Evolutionary conservation across 2,797 vertebrate genomes (phyloP), one percentile per base, ranked within the genome.

Genomic region (Acanthornis magna): DNA sequence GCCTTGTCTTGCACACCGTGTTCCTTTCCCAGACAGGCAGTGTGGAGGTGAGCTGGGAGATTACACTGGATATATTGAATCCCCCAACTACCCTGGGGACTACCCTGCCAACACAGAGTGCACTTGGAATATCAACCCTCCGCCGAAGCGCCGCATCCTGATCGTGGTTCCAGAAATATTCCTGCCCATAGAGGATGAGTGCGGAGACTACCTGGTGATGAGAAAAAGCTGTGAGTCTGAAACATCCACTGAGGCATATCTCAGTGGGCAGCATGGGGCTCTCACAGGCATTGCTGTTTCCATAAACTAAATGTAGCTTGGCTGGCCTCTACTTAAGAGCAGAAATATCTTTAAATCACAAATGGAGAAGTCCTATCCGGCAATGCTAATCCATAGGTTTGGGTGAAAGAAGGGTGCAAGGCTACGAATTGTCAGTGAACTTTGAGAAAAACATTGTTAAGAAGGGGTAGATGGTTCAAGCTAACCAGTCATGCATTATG

Each of bases 141-240:
- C 99, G 0, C 98, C 99, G 4, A 99, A 99, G 96, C 99, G 99
- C 85, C 98, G 99, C 67, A 99, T 99, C 96, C 98, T 99, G 11
- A 99, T 99, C 7, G 99, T 99, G 50, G 99, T 99, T 70, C 99
- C 99, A 18, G 99, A 99, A 97, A 99, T 99, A 97, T 99, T 98
- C 96, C 98, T 99, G 76, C 99, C 99, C 16, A 99, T 99, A 72
- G 99, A 99, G 91, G 99, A 99, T 1, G 99, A 99, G 96, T 99
- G 99, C 75, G 99, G 99, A 86, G 99, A 99, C 97, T 99, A 98
- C 97, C 97, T 99, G 96, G 99, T 99, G 85, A 99, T 99, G 99
- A 98, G 99, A 74, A 99, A 99, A 97, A 99, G 99, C 96, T 98
- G 99, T 99, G 97, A 98, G 99, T 99, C 95, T 95, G 76, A 40